Evolutionary conservation across 2,113 vertebrate genomes (phyloP).

Genomic region (Pipa parva): DNA sequence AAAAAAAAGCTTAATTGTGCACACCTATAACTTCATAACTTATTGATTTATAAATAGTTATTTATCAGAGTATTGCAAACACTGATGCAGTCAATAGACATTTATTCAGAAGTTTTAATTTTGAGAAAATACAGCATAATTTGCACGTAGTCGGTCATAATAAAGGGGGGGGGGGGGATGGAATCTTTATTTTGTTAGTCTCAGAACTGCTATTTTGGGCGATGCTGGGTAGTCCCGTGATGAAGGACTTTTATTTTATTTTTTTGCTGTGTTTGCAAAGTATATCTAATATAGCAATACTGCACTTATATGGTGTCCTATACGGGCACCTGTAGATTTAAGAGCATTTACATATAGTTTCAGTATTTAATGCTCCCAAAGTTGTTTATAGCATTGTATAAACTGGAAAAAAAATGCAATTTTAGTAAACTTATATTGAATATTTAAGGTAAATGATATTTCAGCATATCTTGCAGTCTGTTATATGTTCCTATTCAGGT

Average conservation of each 20-base stretch:
- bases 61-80: slow-evolving; percentile 18
- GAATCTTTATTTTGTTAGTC: not conserved
- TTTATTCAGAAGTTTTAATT: slow-evolving; percentile 27
- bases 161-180: not conserved
- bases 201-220: not conserved
- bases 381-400: not conserved
- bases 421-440: slow-evolving; percentile 20
- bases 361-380: slow-evolving; percentile 22
- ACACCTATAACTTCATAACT: slow-evolving; percentile 20
- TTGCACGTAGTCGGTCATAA: slow-evolving; percentile 14
- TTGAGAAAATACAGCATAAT: slow-evolving; percentile 15
- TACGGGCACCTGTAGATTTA: slow-evolving; percentile 1
- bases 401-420: slow-evolving; percentile 5
- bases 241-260: slow-evolving; percentile 2
- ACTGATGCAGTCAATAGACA: slow-evolving; percentile 20
- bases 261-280: not conserved
- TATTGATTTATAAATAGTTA: slow-evolving; percentile 28
- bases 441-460: slow-evolving; percentile 4
- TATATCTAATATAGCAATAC: slow-evolving; percentile 17
- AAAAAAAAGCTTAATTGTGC: slow-evolving; percentile 1
- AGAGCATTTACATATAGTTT: not conserved
- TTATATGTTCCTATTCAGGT: slow-evolving; percentile 14
- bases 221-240: no score
- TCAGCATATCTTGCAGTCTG: slow-evolving; percentile 11
- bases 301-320: slow-evolving; percentile 22